Conservation (phyloP, 1,140 invertebrate genomes). For the Drosophila pallidifrons region DNA sequence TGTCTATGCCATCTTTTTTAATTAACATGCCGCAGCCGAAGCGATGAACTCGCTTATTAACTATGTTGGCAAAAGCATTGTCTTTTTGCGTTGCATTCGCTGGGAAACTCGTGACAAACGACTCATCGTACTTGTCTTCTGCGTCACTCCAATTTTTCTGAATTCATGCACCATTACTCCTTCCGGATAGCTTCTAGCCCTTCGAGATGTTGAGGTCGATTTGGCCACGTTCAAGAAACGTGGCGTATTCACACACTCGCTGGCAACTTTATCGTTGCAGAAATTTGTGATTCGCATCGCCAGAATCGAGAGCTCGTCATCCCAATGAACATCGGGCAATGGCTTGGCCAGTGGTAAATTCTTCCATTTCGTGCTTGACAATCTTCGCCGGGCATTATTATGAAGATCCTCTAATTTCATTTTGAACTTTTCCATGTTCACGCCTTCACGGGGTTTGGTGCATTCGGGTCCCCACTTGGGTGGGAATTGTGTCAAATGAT, state of each 20-base stretch:
- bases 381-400: not conserved
- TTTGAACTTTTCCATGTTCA: not conserved
- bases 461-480: not conserved
- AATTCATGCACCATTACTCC: too few relatives aligned
- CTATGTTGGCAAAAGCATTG: not conserved
- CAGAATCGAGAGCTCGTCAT: not conserved
- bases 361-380: not conserved
- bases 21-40: not conserved
- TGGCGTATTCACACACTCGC: conserved; percentile 1
- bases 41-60: not conserved
- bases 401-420: not conserved
- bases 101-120: not conserved
- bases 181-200: too few relatives aligned
- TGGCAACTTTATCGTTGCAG: not conserved
- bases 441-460: not conserved
- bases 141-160: too few relatives aligned
- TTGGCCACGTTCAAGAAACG: not conserved
- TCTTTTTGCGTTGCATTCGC: not conserved
- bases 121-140: too few relatives aligned
- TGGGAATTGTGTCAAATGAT: too few relatives aligned
- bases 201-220: too few relatives aligned
- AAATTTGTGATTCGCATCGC: conserved; percentile 1
- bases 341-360: not conserved
- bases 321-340: not conserved
- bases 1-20: not conserved